These are phyloP conservation scores for Hemicentrotus pulcherrimus DNA, from an alignment of 35 echinoderm and acorn worm species.

Conservation along the genomic window DNA sequence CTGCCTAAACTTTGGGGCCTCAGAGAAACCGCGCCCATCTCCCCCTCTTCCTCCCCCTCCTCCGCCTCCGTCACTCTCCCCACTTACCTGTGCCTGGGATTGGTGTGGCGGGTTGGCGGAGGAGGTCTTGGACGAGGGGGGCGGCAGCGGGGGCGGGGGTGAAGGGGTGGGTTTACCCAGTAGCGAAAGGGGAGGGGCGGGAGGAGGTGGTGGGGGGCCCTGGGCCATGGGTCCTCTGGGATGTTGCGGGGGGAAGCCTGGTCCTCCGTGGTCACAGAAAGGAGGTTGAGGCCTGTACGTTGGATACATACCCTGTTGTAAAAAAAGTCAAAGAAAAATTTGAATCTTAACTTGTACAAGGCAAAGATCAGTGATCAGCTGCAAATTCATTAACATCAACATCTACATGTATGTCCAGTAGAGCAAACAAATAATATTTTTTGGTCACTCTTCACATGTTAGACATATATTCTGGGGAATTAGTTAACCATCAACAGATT, in stretches of 20 bases:
- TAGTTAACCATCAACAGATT: no score
- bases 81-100: conserved; percentile 42
- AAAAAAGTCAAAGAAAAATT: neutral
- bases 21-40: neutral
- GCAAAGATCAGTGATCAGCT: neutral
- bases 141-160: conserved; percentile 8
- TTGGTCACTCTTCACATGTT: no score
- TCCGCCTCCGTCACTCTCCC: neutral
- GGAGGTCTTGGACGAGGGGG: neutral
- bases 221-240: conserved; percentile 27
- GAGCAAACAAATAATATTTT: no score
- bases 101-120: neutral
- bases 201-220: conserved; percentile 20
- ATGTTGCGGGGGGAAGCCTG: conserved; percentile 9
- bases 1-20: conserved; percentile 10
- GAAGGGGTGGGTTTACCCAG: neutral
- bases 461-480: no score
- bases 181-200: neutral
- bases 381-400: no score
- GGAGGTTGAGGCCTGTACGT: neutral
- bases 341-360: neutral
- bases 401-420: no score
- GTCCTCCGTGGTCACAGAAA: conserved; percentile 15
- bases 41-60: conserved; percentile 32
- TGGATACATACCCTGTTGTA: conserved; percentile 32